phyloP scores from a whole-genome alignment of 1,140 invertebrate genomes.

The Maniola jurtina region DNA sequence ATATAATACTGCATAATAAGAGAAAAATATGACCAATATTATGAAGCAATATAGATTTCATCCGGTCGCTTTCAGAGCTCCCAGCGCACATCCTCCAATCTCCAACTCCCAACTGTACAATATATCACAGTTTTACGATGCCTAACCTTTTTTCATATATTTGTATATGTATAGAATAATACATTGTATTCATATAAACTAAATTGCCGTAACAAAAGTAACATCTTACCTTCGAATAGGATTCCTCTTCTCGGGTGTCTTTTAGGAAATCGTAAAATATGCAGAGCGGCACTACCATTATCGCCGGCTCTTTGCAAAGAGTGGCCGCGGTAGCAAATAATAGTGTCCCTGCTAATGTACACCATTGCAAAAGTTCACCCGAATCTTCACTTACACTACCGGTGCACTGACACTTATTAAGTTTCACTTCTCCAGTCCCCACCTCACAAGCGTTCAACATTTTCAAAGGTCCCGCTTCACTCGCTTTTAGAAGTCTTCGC shows the following conservation, averaged over 20 bases:
- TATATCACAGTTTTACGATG: slow-evolving; percentile 45
- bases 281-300: slow-evolving; percentile 94
- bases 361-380: slow-evolving; percentile 72
- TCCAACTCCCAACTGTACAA: slow-evolving; percentile 41
- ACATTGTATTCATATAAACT: slow-evolving; percentile 9
- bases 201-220: slow-evolving; percentile 30
- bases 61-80: slow-evolving; percentile 36
- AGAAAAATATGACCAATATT: slow-evolving; percentile 23
- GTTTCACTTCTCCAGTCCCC: slow-evolving; percentile 50
- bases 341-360: slow-evolving; percentile 81
- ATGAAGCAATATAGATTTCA: slow-evolving; percentile 45
- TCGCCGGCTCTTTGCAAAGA: slow-evolving; percentile 94
- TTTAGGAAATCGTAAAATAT: slow-evolving; percentile 85
- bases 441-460: slow-evolving; percentile 62
- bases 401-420: slow-evolving; percentile 67
- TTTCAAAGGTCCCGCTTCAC: slow-evolving; percentile 62
- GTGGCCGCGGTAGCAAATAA: slow-evolving; percentile 84
- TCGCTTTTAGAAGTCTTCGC: slow-evolving; percentile 58
- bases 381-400: slow-evolving; percentile 68
- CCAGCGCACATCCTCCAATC: slow-evolving; percentile 46
- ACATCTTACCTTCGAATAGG: slow-evolving; percentile 73
- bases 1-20: slow-evolving; percentile 21
- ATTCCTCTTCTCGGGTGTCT: slow-evolving; percentile 66
- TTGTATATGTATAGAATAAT: not conserved
- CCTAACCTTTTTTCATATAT: slow-evolving; percentile 33